Evolutionary conservation across 2,888 invertebrate genomes (phyloP), one percentile per base, ranked within the genome.

Genomic region (Mystacides longicornis): DNA sequence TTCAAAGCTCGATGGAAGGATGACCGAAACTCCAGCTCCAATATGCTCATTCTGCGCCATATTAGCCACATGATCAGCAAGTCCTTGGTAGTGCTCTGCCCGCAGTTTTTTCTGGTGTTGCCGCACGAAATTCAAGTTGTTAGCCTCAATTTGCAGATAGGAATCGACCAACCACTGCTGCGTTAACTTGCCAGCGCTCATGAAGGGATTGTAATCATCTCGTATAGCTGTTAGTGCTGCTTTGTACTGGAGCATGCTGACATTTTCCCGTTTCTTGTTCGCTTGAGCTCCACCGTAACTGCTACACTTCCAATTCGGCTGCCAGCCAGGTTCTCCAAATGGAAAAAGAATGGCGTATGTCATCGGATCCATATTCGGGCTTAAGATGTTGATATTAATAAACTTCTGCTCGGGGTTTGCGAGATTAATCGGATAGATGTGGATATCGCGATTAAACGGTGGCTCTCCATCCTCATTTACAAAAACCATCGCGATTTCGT

Each of bases 381-480:
- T 9, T 9, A 43, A 16, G 7, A 43, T 43, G 16, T 43, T 43
- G 14, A 43, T 4, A n/a, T n/a, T 43, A 5, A 43, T 5, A 9
- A 4, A 9, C 16, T 43, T 4, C 7, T 9, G 7, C 18, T 5
- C 43, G 4, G 4, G 9, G 4, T 7, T n/a, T 9, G 7, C 16
- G 7, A 5, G 7, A 43, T n/a, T 43, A 9, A 7, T 43, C 16
- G 43, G 16, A 43, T 43, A 43, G 16, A 43, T 18, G 4, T 18
- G 43, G 16, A 43, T 9, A 43, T 43, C 43, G 7, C 43, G 7
- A 9, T 43, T 5, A 18, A 43, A 43, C 4, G 43, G 43, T 9
- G 43, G 43, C 43, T 43, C 43, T 9, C 43, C 43, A n/a, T 43
- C 43, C 4, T 43, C 16, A 43, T 43, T 43, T n/a, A n/a, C 16